Base-by-base conservation (phyloP, 1,140 invertebrate species). In the Uloborus diversus region DNA sequence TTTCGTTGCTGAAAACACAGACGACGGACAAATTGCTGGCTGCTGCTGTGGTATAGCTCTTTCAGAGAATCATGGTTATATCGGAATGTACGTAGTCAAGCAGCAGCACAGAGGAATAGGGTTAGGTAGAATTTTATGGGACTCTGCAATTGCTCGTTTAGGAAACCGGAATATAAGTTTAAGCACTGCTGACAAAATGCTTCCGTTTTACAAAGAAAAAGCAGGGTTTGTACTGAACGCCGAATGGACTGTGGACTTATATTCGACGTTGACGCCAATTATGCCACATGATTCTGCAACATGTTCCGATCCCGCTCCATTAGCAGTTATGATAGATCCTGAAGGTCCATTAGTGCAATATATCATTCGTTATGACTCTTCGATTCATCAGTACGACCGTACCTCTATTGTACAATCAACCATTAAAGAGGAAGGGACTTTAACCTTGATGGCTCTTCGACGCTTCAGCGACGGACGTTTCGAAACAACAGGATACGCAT, bases 71-170 rank as follows among this genome's bases (percentile, higher is more conserved):
- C 82, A 83, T 37, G 82, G 82, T 13, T 82, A 83, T 35, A 71
- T 83, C 3, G 82, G 82, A 9, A 83, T 83, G 82, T 83, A 82
- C 37, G 80, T 83, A 4, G 82, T 83, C 4, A 61, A 68, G 53
- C 13, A 30, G 3, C 71, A 49, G n/a, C 79, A 66, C n/a, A 42
- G 82, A 23, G 79, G 81, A 33, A 11, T 64, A 20, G 82, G 82
- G 25, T 33, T 83, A 2, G 82, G 82, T n/a, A 81, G 82, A 27
- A 47, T 79, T 13, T 33, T 83, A 1, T 83, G 82, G 82, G 57
- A 82, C 20, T 81, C 82, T 28, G 82, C 82, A 4, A 53, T 83
- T 14, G n/a, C 56, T 32, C 82, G 75, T 25, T 51, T 83, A 13
- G 82, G 81, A n/a, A 33, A 62, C 14, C 62, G 82, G 51, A 83